Base-by-base conservation (phyloP, 2,797 vertebrate species). In the Typhlichthys subterraneus region DNA sequence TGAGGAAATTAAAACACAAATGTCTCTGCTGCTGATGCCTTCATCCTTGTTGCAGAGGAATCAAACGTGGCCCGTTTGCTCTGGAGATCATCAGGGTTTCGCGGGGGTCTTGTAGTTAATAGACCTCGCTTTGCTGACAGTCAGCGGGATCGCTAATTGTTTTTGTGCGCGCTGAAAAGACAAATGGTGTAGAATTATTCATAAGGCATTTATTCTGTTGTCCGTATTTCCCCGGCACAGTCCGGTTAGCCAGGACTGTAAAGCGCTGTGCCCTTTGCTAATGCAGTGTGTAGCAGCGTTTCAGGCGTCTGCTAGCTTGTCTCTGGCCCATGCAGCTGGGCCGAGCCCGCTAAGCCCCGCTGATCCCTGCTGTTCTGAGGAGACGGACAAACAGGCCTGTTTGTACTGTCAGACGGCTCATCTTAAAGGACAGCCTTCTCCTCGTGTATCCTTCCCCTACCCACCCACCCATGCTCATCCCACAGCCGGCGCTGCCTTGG, bases 291-390 rank as follows among this genome's bases (percentile, higher is more conserved):
- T 70, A 61, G 59, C 75, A 55, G 66, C 73, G 61, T 59, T 85
- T 65, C 61, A 87, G 79, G 23, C 3, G 23, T 23, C 23, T 23
- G 23, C 23, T 23, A 23, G 23, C 62, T 65, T 17, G 76, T 70
- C 79, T 57, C 76, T 82, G 75, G 72, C 81, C 77, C 80, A 54
- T 79, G 19, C 77, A 72, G 82, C 23, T 23, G 23, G 23, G 89
- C 88, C 85, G 78, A 78, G 85, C 76, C 85, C 81, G 83, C 84
- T 92, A 93, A 93, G 89, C 89, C 80, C 8, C 72, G 74, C 86
- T 92, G 91, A 93, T 92, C 91, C 91, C 85, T 57, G 86, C 88
- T 92, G 90, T 91, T 87, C 17, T 67, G 85, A 88, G 80, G 75
- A 91, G 88, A 84, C 79, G 60, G 19, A 5, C 29, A 61, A 66